Conservation (phyloP, 2,113 vertebrate genomes). For the Bufo gargarizans region DNA sequence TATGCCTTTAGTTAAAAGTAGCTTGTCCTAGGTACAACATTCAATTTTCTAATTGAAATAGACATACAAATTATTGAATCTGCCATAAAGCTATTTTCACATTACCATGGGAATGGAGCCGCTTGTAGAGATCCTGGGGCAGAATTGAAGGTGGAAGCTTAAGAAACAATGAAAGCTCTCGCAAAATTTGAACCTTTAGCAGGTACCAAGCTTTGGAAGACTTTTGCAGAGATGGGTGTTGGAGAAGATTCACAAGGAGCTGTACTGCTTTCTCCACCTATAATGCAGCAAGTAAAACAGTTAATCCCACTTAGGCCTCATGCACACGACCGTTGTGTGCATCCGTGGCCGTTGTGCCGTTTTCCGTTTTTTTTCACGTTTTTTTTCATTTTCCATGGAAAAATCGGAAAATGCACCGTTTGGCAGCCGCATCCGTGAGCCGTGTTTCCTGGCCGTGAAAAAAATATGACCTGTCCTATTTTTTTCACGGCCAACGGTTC, state of each 20-base stretch:
- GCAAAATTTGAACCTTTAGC: conserved; percentile 78
- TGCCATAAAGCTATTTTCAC: neutral
- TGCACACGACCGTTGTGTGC: too few species aligned
- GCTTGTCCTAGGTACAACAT: too few species aligned
- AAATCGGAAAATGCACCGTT: too few species aligned
- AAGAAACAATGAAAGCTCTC: conserved; percentile 78
- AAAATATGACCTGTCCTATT: too few species aligned
- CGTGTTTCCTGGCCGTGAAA: too few species aligned
- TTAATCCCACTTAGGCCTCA: too few species aligned
- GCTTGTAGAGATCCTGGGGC: conserved; percentile 67
- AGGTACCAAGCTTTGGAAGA: conserved; percentile 85
- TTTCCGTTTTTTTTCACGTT: too few species aligned
- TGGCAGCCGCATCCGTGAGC: too few species aligned
- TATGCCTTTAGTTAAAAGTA: too few species aligned
- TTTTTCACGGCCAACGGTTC: too few species aligned
- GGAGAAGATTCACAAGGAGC: conserved; percentile 76
- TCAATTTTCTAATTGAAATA: neutral
- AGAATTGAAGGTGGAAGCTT: conserved; percentile 73
- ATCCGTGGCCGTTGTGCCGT: too few species aligned
- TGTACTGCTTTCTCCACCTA: conserved; percentile 78
- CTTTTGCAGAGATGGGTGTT: conserved; percentile 75
- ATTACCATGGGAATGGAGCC: conserved; percentile 76
- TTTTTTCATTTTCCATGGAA: too few species aligned
- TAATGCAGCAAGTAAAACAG: neutral
- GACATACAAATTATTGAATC: neutral